Conservation (phyloP, 2,888 invertebrate species). For the Atrina japonica region DNA sequence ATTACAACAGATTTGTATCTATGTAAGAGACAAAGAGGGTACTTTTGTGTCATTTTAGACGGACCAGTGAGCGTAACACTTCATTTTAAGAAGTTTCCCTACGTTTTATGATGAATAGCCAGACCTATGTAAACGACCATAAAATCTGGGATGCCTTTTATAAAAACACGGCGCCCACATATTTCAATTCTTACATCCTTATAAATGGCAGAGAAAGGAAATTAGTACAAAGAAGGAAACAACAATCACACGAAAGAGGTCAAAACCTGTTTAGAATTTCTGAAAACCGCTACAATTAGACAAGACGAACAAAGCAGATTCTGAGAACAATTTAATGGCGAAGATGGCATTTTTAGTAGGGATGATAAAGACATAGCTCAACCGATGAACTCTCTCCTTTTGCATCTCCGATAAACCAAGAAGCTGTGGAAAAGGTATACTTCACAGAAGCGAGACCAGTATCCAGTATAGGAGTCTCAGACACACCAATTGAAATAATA, state of each 20-base stretch:
- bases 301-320: too few species aligned
- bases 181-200: constrained; percentile 1
- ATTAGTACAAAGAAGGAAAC: too few species aligned
- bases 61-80: too few species aligned
- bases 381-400: constrained; percentile 21
- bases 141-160: constrained; percentile 29
- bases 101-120: too few species aligned
- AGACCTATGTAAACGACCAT: constrained; percentile 28
- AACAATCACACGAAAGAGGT: too few species aligned
- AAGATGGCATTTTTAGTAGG: constrained; percentile 21
- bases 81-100: too few species aligned
- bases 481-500: constrained; percentile 23
- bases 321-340: too few species aligned
- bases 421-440: too few species aligned
- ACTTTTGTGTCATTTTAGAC: constrained; percentile 28
- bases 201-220: neutral
- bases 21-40: constrained; percentile 2
- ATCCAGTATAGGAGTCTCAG: too few species aligned
- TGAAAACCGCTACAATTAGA: neutral
- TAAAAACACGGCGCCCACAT: constrained; percentile 8
- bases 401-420: too few species aligned
- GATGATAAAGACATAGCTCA: constrained; percentile 16
- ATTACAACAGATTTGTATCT: constrained; percentile 24
- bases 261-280: too few species aligned
- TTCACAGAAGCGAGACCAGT: constrained; percentile 25